Percentiles rank a stretch among this genome's conserved stretches.
Evolutionary conservation across 2,888 invertebrate species (phyloP).

Genomic region (Ornithoptera alexandrae): DNA sequence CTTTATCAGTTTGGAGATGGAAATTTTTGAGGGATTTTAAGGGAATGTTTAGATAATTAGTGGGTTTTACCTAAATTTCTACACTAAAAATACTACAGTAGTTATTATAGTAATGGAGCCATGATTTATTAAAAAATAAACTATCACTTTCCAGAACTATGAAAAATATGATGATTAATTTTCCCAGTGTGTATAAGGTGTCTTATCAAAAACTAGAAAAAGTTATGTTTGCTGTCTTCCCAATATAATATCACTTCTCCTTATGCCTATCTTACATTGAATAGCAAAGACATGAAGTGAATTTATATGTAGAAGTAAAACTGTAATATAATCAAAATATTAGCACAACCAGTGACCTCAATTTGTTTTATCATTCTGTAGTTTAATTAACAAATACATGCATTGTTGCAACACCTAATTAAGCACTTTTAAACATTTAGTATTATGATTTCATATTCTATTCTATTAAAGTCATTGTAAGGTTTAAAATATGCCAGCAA

Average conservation of each 20-base stretch:
- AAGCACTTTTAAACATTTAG: background rate
- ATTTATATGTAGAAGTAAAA: background rate
- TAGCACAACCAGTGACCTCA: background rate
- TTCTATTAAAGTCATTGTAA: background rate
- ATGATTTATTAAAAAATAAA: too few species aligned
- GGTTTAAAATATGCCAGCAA: background rate
- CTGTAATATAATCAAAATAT: constrained; percentile 1
- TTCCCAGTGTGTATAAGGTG: too few species aligned
- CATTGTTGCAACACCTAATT: background rate
- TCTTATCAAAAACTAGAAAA: too few species aligned
- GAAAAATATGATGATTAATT: too few species aligned
- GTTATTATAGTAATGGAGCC: too few species aligned
- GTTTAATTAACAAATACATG: background rate
- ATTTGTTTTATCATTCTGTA: background rate
- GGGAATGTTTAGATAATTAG: too few species aligned
- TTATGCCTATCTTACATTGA: background rate
- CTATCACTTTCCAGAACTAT: too few species aligned
- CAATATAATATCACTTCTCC: background rate
- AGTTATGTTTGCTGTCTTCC: too few species aligned
- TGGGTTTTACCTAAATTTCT: too few species aligned
- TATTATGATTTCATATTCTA: background rate
- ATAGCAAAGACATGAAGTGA: background rate
- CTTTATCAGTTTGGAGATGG: too few species aligned
- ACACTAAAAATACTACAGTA: too few species aligned
- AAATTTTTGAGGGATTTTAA: too few species aligned